Conservation (phyloP, 2,113 vertebrate genomes). For the Pygoscelis antarcticus region DNA sequence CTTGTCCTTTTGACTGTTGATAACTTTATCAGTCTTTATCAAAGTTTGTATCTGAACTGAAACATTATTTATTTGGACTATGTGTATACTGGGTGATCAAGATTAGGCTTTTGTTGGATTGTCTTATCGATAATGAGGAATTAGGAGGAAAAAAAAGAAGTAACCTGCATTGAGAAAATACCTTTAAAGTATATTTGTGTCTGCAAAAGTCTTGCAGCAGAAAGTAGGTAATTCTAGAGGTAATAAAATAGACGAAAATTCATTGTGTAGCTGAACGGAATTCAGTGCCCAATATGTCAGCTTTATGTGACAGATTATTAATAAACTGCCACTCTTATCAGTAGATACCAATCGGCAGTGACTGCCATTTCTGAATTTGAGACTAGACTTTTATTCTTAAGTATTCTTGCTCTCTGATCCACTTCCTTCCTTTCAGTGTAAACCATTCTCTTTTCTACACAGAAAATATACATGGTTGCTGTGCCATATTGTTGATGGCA, state of each 20-base stretch:
- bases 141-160: not conserved
- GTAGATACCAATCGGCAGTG: slow-evolving; percentile 9
- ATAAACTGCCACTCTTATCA: slow-evolving; percentile 63
- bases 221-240: slow-evolving; percentile 23
- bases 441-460: not conserved
- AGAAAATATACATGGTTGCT: not conserved
- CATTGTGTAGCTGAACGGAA: slow-evolving; percentile 43
- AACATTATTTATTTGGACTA: not conserved
- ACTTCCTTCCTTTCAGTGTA: not conserved
- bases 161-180: not conserved
- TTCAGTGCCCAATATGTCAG: slow-evolving; percentile 36
- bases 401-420: slow-evolving; percentile 26
- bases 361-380: slow-evolving; percentile 41
- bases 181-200: slow-evolving; percentile 19
- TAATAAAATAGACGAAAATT: slow-evolving; percentile 59
- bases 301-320: slow-evolving; percentile 66
- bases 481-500: not conserved
- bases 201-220: slow-evolving; percentile 29
- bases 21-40: not conserved
- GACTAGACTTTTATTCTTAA: slow-evolving; percentile 24
- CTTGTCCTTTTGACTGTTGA: slow-evolving; percentile 22
- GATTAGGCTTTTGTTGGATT: slow-evolving; percentile 5
- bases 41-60: not conserved
- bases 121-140: slow-evolving; percentile 21
- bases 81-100: not conserved